Evolutionary conservation across 2,113 vertebrate genomes (phyloP), one percentile per base, ranked within the genome.

Genomic region (Colinus virginianus): DNA sequence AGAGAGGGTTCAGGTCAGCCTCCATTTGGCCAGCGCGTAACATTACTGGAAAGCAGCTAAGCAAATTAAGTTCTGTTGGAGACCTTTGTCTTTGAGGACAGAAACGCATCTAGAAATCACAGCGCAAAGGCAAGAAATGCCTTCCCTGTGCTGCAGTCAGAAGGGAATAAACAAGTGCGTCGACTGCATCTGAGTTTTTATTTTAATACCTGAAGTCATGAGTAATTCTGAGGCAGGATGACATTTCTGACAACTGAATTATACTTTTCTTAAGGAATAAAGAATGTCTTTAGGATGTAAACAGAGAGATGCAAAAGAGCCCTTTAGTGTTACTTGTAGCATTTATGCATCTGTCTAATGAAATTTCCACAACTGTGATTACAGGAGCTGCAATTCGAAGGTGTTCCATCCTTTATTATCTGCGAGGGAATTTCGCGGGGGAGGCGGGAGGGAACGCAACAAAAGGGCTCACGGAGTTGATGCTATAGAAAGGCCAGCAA

Each of bases 191-290:
- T 97, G 90, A 91, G 90, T 97, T 96, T 97, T 97, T 97, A 97
- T 97, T 98, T 97, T 93, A 97, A 97, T 97, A 98, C 95, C 90
- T 56, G 89, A 87, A 91, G 77, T 76, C 94, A 76, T 90, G 86
- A 92, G 95, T 94, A 91, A 94, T 92, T 93, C 96, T 94, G 95
- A 96, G 63, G 94, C 95, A 93, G 88, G 75, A 84, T 95, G 97
- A 96, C 96, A 94, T 98, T 97, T 98, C 96, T 98, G 97, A 97
- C 97, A 98, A 96, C 93, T 78, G 89, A 96, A 95, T 82, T 95
- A 92, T 91, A 94, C 83, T 95, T 96, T 88, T 92, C 80, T 88
- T 80, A 90, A 96, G 92, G 94, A 91, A 94, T 93, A 95, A 96
- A 95, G 90, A 96, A 95, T 63, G 84, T 79, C 88, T 96, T 95